phyloP scores from a whole-genome alignment of 2,888 invertebrate genomes.

The Papilio gigon region DNA sequence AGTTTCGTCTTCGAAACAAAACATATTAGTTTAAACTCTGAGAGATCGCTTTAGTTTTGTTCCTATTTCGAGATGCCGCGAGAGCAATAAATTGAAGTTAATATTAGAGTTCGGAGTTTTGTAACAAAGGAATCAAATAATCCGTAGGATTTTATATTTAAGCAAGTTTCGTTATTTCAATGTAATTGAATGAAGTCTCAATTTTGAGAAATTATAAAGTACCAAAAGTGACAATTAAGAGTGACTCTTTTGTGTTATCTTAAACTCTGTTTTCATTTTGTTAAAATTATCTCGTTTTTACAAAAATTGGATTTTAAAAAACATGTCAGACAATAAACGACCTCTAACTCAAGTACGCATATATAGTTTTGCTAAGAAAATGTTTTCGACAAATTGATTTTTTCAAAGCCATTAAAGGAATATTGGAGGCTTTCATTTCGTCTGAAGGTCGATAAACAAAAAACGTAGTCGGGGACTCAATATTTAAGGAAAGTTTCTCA shows the following conservation, averaged over 20 bases:
- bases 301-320: not conserved
- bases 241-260: no score
- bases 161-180: not conserved
- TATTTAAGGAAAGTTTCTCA: slow-evolving; percentile 29
- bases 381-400: slow-evolving; percentile 3
- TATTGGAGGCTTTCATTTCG: slow-evolving; percentile 29
- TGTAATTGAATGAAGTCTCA: no score
- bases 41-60: slow-evolving; percentile 23
- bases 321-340: not conserved
- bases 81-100: slow-evolving; percentile 27
- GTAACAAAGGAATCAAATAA: not conserved
- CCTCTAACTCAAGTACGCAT: not conserved
- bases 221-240: no score
- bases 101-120: slow-evolving; percentile 13
- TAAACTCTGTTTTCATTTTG: no score
- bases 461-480: slow-evolving; percentile 14
- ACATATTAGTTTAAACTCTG: slow-evolving; percentile 31
- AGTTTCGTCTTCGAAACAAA: slow-evolving; percentile 37
- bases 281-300: not conserved
- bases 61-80: slow-evolving; percentile 10
- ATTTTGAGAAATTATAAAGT: no score
- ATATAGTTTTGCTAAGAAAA: not conserved
- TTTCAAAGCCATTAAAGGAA: slow-evolving; percentile 1
- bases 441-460: slow-evolving; percentile 38
- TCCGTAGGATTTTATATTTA: not conserved